Conservation (phyloP, 2,797 vertebrate species). For the Bucorvus abyssinicus region DNA sequence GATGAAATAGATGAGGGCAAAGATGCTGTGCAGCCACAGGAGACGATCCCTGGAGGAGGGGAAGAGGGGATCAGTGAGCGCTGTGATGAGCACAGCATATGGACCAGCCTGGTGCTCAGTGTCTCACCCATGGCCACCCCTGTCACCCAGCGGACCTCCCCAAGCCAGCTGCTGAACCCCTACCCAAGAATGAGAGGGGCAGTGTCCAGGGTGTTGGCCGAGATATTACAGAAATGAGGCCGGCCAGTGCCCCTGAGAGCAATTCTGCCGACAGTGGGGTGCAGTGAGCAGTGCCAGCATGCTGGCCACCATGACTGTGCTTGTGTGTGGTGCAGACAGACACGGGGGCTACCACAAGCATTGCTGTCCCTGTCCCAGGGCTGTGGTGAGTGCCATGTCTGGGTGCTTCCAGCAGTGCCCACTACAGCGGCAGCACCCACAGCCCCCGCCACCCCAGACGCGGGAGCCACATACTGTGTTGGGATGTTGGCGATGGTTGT, state of each 20-base stretch:
- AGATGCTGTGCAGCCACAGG: slow-evolving; percentile 93
- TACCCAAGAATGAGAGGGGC: background rate
- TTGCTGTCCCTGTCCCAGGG: background rate
- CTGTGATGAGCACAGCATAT: background rate
- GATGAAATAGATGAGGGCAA: slow-evolving; percentile 92
- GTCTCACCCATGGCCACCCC: background rate
- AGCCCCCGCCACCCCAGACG: background rate
- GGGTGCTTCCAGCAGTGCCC: background rate
- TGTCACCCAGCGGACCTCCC: background rate
- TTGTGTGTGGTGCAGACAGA: fast-evolving
- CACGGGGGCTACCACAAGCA: fast-evolving
- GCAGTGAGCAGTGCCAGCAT: background rate
- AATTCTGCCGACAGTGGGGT: background rate
- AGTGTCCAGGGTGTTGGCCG: background rate
- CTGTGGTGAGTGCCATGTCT: background rate
- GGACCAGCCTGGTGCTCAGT: background rate
- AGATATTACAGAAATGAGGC: background rate
- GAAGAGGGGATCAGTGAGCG: background rate
- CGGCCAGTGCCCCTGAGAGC: background rate
- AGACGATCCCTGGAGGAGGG: slow-evolving; percentile 80
- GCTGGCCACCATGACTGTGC: background rate
- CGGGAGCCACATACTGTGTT: slow-evolving; percentile 82
- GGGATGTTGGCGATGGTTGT: slow-evolving; percentile 93
- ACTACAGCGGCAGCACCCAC: background rate
- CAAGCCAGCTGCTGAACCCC: background rate